Evolutionary conservation across 2,797 vertebrate genomes (phyloP), one percentile per base, ranked within the genome.

Genomic region (Platalea minor): DNA sequence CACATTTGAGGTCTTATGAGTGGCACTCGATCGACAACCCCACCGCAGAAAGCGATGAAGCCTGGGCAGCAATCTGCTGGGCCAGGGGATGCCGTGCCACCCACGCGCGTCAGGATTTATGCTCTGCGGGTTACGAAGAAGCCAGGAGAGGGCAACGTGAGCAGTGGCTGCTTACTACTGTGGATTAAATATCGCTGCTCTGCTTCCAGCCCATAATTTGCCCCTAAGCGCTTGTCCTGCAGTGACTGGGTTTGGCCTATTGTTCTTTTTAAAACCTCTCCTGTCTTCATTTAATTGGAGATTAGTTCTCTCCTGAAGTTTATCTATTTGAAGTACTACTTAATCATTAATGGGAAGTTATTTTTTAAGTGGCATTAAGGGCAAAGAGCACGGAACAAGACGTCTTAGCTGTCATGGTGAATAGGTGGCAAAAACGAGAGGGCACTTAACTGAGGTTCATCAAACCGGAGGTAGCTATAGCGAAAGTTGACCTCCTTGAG

Each of bases 11-110:
- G 33, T 59, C 51, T 72, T 35, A 18, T 0, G 15, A 65, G n/a
- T 5, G 89, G 13, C 13, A 2, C 51, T 67, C 0, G 0, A 5
- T 5, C n/a, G 57, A 14, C 35, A 48, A 2, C 28, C 50, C 25
- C 18, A 5, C 23, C 0, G 1, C 46, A 33, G 67, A 33, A 74
- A 37, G 75, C 2, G 9, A 21, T 3, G 63, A 43, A 79, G 29
- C 23, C 35, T 48, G 5, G 21, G 48, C 11, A 31, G 35, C 20
- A 20, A 13, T 14, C 17, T 59, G 3, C 65, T 43, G 65, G 51
- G 39, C 57, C 29, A 21, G 31, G 17, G 45, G 35, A 15, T 70
- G 28, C 0, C 6, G 28, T 10, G 26, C 39, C 59, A 35, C 20
- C 72, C 43, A 3, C 1, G 1, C 29, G 12, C 25, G 12, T 51